Conservation (phyloP, 2,797 vertebrate species). For the Brachymystax lenok region DNA sequence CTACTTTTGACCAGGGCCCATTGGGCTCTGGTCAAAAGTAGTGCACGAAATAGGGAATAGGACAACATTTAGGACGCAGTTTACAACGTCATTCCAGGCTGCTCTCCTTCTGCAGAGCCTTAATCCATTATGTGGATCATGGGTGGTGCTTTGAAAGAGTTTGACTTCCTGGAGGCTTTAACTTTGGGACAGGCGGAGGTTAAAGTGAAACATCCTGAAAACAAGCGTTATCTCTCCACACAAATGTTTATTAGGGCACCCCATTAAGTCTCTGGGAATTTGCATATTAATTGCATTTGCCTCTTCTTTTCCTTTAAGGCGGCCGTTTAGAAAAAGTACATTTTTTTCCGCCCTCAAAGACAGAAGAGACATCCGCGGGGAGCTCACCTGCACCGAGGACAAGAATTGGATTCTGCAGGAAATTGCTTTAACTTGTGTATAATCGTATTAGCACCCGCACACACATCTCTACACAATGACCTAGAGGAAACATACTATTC, state of each 20-base stretch:
- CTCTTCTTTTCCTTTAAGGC: slow-evolving; percentile 71
- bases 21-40: neutral
- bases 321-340: slow-evolving; percentile 72
- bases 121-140: slow-evolving; percentile 69
- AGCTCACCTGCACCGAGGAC: slow-evolving; percentile 77
- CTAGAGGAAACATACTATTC: slow-evolving; percentile 2
- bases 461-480: neutral
- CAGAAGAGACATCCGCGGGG: slow-evolving; percentile 66
- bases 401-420: slow-evolving; percentile 73
- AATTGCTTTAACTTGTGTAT: slow-evolving; percentile 78
- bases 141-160: slow-evolving; percentile 63
- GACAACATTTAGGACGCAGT: neutral
- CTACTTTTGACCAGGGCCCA: neutral
- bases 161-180: slow-evolving; percentile 73
- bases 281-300: slow-evolving; percentile 84
- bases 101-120: slow-evolving; percentile 52
- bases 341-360: slow-evolving; percentile 61
- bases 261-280: slow-evolving; percentile 75
- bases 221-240: slow-evolving; percentile 79
- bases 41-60: neutral
- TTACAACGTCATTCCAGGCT: slow-evolving; percentile 12
- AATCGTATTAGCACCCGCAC: slow-evolving; percentile 70
- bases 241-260: slow-evolving; percentile 78
- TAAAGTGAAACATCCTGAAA: slow-evolving; percentile 80
- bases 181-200: slow-evolving; percentile 67